A percentile compares a stretch with the other conserved stretches of the same genome.
phyloP scores from a whole-genome alignment of 2,113 vertebrate species.

The Psilopogon haemacephalus region DNA sequence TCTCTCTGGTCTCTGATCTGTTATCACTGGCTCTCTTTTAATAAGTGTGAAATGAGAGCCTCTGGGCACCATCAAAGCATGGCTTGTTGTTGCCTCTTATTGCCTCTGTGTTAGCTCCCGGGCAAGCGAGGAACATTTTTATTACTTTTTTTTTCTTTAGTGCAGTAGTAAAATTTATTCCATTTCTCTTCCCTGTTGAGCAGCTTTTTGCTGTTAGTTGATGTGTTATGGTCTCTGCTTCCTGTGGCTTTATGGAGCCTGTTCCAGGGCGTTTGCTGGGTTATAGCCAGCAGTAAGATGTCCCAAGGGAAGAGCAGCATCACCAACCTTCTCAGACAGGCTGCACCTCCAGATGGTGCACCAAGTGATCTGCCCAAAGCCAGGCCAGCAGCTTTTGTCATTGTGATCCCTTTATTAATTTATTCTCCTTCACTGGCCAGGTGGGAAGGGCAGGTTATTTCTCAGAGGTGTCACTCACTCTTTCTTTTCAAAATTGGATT shows the following conservation, averaged over 20 bases:
- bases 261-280: background rate
- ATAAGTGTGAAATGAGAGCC: background rate
- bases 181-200: background rate
- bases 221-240: background rate
- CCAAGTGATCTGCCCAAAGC: background rate
- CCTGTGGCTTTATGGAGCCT: background rate
- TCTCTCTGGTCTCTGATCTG: background rate
- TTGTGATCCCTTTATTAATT: background rate
- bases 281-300: background rate
- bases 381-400: background rate
- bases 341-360: background rate
- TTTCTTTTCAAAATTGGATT: background rate
- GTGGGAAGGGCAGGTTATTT: background rate
- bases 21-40: background rate
- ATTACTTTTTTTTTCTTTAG: background rate
- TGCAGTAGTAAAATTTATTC: background rate
- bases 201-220: background rate
- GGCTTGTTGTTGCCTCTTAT: background rate
- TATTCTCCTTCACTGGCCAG: background rate
- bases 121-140: background rate
- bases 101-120: background rate
- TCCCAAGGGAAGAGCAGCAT: rapidly evolving
- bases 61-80: background rate
- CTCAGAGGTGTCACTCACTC: background rate
- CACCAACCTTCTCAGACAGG: background rate